A percentile compares a stretch with the other conserved stretches of the same genome.
Evolutionary conservation across 2,113 vertebrate genomes (phyloP).

Genomic region (Todiramphus chloris): DNA sequence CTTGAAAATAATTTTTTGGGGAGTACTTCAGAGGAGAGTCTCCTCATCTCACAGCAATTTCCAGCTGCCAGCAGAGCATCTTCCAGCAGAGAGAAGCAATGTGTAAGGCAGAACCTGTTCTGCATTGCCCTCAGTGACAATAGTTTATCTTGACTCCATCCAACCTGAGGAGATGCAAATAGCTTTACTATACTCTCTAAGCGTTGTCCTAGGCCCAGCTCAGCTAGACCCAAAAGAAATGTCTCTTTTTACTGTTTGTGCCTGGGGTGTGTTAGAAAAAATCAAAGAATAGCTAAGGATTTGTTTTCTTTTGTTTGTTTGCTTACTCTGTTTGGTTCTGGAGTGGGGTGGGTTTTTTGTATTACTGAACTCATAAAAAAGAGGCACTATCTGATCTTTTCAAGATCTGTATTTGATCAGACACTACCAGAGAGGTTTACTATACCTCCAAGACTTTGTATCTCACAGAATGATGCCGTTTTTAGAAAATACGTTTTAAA

Average conservation of each 20-base stretch:
- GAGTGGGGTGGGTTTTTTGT: not conserved
- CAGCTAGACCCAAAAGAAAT: not conserved
- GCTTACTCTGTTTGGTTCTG: not conserved
- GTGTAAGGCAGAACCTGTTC: not conserved
- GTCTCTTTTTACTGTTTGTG: not conserved
- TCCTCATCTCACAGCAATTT: not conserved
- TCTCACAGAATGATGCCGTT: not conserved
- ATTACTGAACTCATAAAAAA: not conserved
- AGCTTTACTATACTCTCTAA: not conserved
- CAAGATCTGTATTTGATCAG: not conserved
- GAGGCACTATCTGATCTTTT: not conserved
- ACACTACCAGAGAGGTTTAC: not conserved
- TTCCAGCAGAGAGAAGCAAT: not conserved
- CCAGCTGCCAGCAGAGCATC: not conserved
- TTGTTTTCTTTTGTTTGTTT: not conserved
- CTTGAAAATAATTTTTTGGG: not conserved
- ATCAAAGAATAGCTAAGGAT: not conserved
- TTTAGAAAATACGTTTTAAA: not conserved
- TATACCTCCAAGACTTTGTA: not conserved
- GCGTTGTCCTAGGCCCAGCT: not conserved
- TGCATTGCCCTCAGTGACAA: not conserved
- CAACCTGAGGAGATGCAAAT: not conserved
- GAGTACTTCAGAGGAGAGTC: not conserved
- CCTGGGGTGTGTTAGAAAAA: not conserved
- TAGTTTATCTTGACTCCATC: not conserved